Evolutionary conservation across 2,113 vertebrate species (phyloP).

Genomic region (Aphyosemion australe): DNA sequence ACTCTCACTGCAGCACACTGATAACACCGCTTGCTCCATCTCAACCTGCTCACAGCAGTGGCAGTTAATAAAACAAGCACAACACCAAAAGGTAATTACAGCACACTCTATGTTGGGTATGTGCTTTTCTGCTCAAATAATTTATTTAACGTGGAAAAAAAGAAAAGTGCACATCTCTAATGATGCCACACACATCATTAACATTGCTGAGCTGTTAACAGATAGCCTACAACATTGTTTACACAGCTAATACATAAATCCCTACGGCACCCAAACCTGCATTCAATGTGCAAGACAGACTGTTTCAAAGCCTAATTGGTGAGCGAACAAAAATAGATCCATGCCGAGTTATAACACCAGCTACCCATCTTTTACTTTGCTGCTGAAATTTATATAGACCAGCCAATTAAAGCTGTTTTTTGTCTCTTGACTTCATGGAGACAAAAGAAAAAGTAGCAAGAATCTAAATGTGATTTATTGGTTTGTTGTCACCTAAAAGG

Average conservation of each 20-base stretch:
- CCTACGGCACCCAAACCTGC: slow-evolving; percentile 39
- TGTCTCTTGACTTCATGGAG: background rate
- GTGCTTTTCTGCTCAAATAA: background rate
- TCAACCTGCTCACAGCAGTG: background rate
- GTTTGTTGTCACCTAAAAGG: background rate
- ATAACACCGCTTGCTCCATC: background rate
- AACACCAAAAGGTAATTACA: background rate
- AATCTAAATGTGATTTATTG: slow-evolving; percentile 16
- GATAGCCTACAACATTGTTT: slow-evolving; percentile 31
- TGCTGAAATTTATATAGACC: slow-evolving; percentile 1
- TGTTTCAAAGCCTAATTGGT: slow-evolving; percentile 40
- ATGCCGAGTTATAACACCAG: slow-evolving; percentile 25
- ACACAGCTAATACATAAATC: slow-evolving; percentile 42
- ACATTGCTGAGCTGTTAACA: slow-evolving; percentile 31
- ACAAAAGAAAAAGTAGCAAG: background rate
- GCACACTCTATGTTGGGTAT: slow-evolving; percentile 8
- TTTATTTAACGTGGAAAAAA: background rate
- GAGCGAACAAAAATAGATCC: slow-evolving; percentile 41
- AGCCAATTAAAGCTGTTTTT: background rate
- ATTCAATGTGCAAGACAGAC: slow-evolving; percentile 27
- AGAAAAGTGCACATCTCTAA: slow-evolving; percentile 10
- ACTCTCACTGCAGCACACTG: background rate
- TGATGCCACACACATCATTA: slow-evolving; percentile 43
- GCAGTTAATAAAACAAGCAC: slow-evolving; percentile 11
- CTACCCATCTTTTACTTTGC: slow-evolving; percentile 10